phyloP scores from a whole-genome alignment of 1,140 invertebrate species.

The Periplaneta americana region DNA sequence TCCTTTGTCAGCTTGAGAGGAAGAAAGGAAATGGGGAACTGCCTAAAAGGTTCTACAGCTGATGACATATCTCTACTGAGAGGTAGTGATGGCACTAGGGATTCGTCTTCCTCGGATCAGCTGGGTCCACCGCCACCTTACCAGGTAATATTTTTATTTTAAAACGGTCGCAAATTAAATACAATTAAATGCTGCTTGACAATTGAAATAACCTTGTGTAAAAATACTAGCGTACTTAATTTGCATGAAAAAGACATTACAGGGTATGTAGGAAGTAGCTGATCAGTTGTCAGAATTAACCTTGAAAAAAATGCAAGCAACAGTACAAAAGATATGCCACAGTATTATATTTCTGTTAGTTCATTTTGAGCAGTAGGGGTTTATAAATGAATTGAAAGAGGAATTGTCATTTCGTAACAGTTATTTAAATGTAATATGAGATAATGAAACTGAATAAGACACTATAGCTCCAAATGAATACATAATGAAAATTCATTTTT shows the following conservation, averaged over 20 bases:
- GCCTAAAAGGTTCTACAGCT: conserved; percentile 51
- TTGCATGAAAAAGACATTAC: not conserved
- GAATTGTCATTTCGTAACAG: no score
- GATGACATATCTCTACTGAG: conserved; percentile 55
- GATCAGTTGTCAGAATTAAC: not conserved
- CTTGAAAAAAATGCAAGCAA: not conserved
- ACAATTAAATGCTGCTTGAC: no score
- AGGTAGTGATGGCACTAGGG: conserved; percentile 45
- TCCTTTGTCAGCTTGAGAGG: conserved; percentile 14
- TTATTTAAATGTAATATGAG: no score
- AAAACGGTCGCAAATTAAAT: not conserved
- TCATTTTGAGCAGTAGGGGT: no score
- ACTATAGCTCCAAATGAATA: no score
- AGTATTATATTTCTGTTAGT: no score
- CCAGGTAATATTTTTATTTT: conserved; percentile 37
- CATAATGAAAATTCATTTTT: no score
- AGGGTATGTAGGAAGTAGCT: not conserved
- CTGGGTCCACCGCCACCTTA: conserved; percentile 41
- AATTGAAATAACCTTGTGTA: not conserved
- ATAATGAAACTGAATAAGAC: no score
- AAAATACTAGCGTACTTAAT: not conserved
- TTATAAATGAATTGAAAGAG: no score
- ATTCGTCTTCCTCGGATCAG: conserved; percentile 43
- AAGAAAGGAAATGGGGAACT: conserved; percentile 50
- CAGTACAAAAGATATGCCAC: not conserved